Conservation (phyloP, 2,888 invertebrate species). For the Drosophila fungiperda region DNA sequence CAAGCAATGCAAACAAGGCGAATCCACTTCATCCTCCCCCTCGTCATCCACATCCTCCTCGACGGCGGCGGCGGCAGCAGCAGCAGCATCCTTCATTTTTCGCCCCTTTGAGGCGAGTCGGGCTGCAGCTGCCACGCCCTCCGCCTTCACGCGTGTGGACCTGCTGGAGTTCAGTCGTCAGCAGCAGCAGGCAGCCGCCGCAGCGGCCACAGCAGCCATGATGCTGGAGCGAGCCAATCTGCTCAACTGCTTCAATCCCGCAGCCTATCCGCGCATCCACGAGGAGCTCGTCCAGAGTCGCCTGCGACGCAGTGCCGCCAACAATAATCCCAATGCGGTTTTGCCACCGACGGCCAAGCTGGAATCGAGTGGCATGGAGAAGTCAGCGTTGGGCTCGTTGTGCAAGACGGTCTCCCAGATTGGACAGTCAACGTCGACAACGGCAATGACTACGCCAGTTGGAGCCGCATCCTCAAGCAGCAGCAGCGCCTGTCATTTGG, state of each 20-base stretch:
- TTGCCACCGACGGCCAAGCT: constrained; percentile 64
- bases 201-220: constrained; percentile 84
- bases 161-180: constrained; percentile 84
- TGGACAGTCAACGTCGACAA: constrained; percentile 84
- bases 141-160: constrained; percentile 84
- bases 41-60: constrained; percentile 18
- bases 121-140: constrained; percentile 74
- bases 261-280: constrained; percentile 84
- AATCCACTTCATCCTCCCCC: constrained; percentile 21
- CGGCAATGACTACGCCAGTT: constrained; percentile 25
- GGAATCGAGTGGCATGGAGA: constrained; percentile 69
- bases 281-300: constrained; percentile 84
- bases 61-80: constrained; percentile 31
- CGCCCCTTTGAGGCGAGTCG: constrained; percentile 83
- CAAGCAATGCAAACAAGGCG: constrained; percentile 53
- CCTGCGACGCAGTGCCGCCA: constrained; percentile 77
- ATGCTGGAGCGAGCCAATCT: constrained; percentile 84
- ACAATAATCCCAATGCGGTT: constrained; percentile 9
- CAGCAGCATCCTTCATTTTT: constrained; percentile 78
- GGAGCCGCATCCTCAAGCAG: constrained; percentile 6
- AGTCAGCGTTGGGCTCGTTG: constrained; percentile 89
- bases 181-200: constrained; percentile 83
- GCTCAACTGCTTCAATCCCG: constrained; percentile 84
- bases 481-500: constrained; percentile 58
- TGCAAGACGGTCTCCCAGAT: constrained; percentile 90